Evolutionary conservation across 2,888 invertebrate genomes (phyloP), one percentile per base, ranked within the genome.

Genomic region (Beris chalybata): DNA sequence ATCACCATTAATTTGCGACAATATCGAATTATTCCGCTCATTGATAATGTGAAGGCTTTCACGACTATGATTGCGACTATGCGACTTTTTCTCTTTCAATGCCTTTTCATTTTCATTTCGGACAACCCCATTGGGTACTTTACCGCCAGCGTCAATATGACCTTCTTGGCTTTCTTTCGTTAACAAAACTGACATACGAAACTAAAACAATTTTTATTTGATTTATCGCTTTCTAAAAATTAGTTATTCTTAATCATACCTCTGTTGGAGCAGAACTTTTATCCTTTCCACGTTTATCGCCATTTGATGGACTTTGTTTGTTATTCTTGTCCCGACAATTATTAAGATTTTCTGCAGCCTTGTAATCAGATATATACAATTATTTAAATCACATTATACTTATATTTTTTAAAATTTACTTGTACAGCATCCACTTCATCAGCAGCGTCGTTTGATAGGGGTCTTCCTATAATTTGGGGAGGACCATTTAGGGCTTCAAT

Each of bases 401-500:
- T 22, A 22, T 22, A 22, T 22, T n/a, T n/a, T n/a, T n/a, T 29
- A 32, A 32, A 56, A 43, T 38, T 43, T 11, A 65, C 55, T 38
- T 56, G 48, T 47, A 65, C 57, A 44, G 85, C 83, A 65, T 74
- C 75, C 2, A 87, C 85, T 71, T 89, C 88, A 45, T 83, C 78
- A 63, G 76, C 61, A 77, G 76, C 71, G 85, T 83, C 59, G 85
- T 84, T 44, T 3, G 72, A 72, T 67, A 74, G 75, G 30, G 73
- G 68, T 4, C 78, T 73, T 12, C 73, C 73, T 61, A 76, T 74
- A 68, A 75, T 77, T 57, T 78, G 78, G 12, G 80, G 90, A 6
- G 95, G 96, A 0, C 97, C 97, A 82, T 97, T 97, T 64, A 97
- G 83, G 4, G 97, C 97, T 83, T 97, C 97, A 72, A 97, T 92